Conservation (phyloP, 2,113 vertebrate species). For the cat (Felis catus) region DNA sequence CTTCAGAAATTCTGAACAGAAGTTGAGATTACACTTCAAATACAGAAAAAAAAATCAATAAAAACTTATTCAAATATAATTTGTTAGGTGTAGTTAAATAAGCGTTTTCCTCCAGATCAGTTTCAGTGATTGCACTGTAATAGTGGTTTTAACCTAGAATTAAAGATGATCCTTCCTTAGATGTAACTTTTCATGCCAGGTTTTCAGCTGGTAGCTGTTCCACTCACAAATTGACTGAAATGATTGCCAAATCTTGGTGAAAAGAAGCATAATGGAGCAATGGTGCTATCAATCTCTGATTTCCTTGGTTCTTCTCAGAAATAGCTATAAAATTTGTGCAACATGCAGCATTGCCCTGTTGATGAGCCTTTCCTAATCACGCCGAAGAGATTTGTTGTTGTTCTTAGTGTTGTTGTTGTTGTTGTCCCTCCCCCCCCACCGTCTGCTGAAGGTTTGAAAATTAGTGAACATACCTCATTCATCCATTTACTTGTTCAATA, state of each 20-base stretch:
- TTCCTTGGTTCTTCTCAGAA: background rate
- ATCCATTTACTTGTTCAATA: background rate
- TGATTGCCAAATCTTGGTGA: constrained; percentile 15
- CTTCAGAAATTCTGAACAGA: background rate
- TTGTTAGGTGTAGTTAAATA: constrained; percentile 13
- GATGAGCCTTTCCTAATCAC: background rate
- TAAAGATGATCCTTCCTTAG: background rate
- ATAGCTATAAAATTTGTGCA: background rate
- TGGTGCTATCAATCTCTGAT: background rate
- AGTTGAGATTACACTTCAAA: background rate
- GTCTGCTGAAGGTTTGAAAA: background rate
- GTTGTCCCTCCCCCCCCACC: rapidly evolving
- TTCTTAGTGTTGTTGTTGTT: background rate
- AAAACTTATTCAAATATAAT: background rate
- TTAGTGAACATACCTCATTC: background rate
- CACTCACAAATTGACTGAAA: constrained; percentile 15
- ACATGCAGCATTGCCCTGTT: background rate
- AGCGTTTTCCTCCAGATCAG: background rate
- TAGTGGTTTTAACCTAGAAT: background rate
- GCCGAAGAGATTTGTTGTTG: background rate
- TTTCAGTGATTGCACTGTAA: background rate
- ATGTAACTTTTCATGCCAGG: background rate
- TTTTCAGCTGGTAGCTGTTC: constrained; percentile 7
- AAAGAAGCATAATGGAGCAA: background rate
- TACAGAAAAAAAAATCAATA: background rate